These are phyloP conservation scores for Dendrocincla tyrannina DNA, from an alignment of 2,797 vertebrate species.

Conservation along the genomic window DNA sequence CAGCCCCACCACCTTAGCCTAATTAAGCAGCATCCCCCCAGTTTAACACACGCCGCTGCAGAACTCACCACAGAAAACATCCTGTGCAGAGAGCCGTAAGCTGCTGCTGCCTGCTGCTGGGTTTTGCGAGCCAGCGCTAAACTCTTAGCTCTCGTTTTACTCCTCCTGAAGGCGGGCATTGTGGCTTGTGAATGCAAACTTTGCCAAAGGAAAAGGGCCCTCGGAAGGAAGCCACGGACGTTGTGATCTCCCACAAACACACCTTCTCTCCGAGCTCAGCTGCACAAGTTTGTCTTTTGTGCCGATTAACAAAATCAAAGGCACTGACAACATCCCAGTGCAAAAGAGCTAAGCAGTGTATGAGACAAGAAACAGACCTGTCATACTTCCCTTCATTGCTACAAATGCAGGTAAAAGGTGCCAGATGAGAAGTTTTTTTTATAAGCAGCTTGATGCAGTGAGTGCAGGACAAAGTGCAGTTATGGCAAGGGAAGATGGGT, in stretches of 20 bases:
- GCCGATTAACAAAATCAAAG: not conserved
- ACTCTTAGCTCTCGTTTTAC: constrained; percentile 77
- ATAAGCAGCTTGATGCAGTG: not conserved
- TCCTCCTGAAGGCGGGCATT: constrained; percentile 78
- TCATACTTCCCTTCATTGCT: not conserved
- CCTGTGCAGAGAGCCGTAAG: constrained; percentile 79
- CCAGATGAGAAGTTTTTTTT: not conserved
- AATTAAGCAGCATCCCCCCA: not conserved
- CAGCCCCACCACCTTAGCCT: not conserved
- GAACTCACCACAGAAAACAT: constrained; percentile 81
- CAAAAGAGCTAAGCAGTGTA: not conserved
- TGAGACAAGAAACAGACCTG: not conserved
- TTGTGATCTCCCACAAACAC: not conserved
- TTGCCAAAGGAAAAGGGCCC: constrained; percentile 5
- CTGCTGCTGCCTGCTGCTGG: constrained; percentile 77
- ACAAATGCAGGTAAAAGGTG: not conserved
- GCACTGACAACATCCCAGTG: not conserved
- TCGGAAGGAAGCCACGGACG: not conserved
- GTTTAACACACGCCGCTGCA: not conserved
- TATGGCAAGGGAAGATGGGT: not conserved
- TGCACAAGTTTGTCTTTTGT: not conserved
- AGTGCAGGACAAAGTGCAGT: not conserved
- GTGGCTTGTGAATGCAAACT: not conserved
- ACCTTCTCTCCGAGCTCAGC: not conserved
- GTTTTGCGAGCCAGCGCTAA: constrained; percentile 79